These are phyloP conservation scores for Aurelia aurita complex sp. Pacific DNA, from an alignment of 30 jellyfish, hydroid and myxozoan species.

Conservation along the genomic window DNA sequence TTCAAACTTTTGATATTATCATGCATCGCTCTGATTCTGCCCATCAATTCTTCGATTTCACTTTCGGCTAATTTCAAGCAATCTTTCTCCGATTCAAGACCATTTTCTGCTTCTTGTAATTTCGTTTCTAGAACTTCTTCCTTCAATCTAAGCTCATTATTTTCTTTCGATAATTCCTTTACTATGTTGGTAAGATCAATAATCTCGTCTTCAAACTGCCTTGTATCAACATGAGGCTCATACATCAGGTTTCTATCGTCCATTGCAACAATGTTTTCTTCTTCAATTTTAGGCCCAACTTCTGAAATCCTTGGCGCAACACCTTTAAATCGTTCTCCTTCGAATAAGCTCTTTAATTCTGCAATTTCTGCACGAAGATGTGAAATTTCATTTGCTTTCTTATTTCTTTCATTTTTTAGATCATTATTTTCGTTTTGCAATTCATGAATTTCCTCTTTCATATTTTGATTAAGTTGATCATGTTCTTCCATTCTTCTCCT, in stretches of 20 bases:
- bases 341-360: background rate
- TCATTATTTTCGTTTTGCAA: no score
- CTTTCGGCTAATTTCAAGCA: slow-evolving; percentile 37
- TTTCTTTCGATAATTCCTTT: slow-evolving; percentile 12
- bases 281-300: background rate
- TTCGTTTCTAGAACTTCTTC: background rate
- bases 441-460: no score
- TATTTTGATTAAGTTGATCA: no score
- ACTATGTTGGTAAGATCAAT: slow-evolving; percentile 7
- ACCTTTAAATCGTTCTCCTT: slow-evolving; percentile 16
- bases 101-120: background rate
- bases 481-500: background rate
- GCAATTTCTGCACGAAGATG: no score
- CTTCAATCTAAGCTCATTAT: slow-evolving; percentile 5
- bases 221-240: background rate
- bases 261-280: background rate
- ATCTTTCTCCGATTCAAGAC: slow-evolving; percentile 4
- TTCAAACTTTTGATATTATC: slow-evolving; percentile 10
- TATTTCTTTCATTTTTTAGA: no score
- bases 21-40: slow-evolving; percentile 1
- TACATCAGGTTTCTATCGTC: slow-evolving; percentile 9
- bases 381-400: no score
- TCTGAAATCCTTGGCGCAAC: slow-evolving; percentile 7
- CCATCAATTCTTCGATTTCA: slow-evolving; percentile 52
- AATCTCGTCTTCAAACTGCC: slow-evolving; percentile 7